Conservation (phyloP, 2,113 vertebrate genomes). For the Hippocampus comes region DNA sequence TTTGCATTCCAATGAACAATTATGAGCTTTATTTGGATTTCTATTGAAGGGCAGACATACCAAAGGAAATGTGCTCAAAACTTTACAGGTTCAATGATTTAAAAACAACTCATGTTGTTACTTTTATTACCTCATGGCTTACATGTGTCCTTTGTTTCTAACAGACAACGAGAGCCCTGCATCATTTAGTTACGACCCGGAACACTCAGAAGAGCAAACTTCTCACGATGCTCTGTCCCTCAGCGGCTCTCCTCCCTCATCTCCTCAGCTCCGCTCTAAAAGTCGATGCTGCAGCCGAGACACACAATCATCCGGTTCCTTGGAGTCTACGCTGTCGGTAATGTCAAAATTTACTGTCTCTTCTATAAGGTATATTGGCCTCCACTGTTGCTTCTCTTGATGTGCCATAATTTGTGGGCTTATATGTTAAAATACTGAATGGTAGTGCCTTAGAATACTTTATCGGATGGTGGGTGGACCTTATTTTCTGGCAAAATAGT, state of each 20-base stretch:
- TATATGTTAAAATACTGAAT: no score
- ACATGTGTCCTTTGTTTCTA: conserved; percentile 34
- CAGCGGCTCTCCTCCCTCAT: conserved; percentile 82
- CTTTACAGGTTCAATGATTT: conserved; percentile 3
- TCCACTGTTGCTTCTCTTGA: neutral
- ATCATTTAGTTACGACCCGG: conserved; percentile 76
- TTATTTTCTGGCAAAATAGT: no score
- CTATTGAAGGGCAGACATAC: neutral
- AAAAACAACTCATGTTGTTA: conserved; percentile 25
- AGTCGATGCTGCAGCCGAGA: conserved; percentile 79
- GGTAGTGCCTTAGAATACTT: no score
- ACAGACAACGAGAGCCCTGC: conserved; percentile 78
- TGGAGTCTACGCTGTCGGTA: conserved; percentile 84
- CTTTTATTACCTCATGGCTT: conserved; percentile 32
- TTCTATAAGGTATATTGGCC: neutral
- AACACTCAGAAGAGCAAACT: conserved; percentile 76
- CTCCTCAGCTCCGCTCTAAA: conserved; percentile 82
- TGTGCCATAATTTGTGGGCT: no score
- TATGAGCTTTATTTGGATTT: neutral
- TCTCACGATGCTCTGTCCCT: conserved; percentile 80
- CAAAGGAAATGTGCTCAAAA: neutral
- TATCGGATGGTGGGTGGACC: no score
- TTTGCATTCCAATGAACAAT: neutral
- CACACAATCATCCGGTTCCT: conserved; percentile 74
- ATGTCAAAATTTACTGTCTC: conserved; percentile 13